A percentile compares a stretch with the other conserved stretches of the same genome.
These are phyloP conservation scores for Coracopsis vasa DNA, from an alignment of 2,113 vertebrate genomes.

Conservation along the genomic window DNA sequence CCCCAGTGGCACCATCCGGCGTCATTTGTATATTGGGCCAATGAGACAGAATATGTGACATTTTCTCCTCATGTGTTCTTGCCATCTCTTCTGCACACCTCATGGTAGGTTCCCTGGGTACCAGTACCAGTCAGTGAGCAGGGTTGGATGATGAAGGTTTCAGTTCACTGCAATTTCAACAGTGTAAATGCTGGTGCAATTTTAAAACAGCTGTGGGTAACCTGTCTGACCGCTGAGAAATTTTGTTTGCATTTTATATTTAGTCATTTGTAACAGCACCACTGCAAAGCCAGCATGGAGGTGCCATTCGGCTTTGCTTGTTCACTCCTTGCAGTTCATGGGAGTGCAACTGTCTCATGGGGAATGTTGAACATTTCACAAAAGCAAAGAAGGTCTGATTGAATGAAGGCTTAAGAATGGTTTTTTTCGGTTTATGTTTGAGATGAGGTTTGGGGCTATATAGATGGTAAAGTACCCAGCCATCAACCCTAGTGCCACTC, in stretches of 20 bases:
- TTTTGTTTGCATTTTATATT: background rate
- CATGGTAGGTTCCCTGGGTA: background rate
- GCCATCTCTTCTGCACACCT: background rate
- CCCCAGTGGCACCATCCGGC: background rate
- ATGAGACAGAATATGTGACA: background rate
- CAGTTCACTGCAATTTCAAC: background rate
- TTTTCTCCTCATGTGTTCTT: background rate
- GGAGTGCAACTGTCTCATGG: background rate
- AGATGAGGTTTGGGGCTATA: background rate
- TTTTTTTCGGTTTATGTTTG: background rate
- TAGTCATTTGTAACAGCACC: background rate
- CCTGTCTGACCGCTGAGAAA: background rate
- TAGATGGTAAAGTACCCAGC: background rate
- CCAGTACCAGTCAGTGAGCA: background rate
- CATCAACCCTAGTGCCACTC: background rate
- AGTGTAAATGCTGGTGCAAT: background rate
- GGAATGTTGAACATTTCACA: background rate
- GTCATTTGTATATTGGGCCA: background rate
- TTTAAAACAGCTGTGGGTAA: background rate
- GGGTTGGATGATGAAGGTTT: background rate
- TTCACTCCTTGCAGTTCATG: background rate
- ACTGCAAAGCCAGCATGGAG: background rate
- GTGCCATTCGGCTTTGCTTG: background rate
- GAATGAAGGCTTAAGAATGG: background rate
- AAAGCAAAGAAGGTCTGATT: background rate